Evolutionary conservation across 2,113 vertebrate species (phyloP).

Genomic region (Callaeas wilsoni): DNA sequence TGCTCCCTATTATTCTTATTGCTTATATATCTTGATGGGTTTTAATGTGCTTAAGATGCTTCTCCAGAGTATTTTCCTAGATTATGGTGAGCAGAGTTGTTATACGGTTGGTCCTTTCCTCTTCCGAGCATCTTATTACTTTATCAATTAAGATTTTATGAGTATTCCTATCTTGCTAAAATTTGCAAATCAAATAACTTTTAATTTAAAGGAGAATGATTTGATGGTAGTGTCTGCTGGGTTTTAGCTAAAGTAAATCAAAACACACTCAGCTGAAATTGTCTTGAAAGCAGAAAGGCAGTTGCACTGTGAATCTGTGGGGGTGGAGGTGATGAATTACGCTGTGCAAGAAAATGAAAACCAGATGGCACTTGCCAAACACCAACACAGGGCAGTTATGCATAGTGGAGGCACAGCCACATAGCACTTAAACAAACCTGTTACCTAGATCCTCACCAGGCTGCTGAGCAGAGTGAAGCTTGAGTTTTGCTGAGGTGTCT

Average conservation of each 20-base stretch:
- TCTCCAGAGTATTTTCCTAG: background rate
- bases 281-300: slow-evolving; percentile 16
- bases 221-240: background rate
- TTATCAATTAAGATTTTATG: slow-evolving; percentile 5
- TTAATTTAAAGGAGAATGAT: background rate
- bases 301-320: slow-evolving; percentile 8
- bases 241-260: slow-evolving; percentile 27
- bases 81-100: background rate
- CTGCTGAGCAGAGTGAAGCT: background rate
- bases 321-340: slow-evolving; percentile 43
- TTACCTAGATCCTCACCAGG: slow-evolving; percentile 26
- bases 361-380: slow-evolving; percentile 72
- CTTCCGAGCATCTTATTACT: background rate
- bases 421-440: background rate
- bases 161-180: background rate
- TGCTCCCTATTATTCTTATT: background rate
- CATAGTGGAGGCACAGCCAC: slow-evolving; percentile 20
- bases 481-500: background rate
- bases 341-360: slow-evolving; percentile 48
- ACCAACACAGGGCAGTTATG: background rate
- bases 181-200: slow-evolving; percentile 17
- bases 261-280: slow-evolving; percentile 1
- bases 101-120: background rate
- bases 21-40: background rate
- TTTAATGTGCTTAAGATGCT: background rate